phyloP scores from a whole-genome alignment of 2,113 vertebrate species.

The Trematomus loennbergii region DNA sequence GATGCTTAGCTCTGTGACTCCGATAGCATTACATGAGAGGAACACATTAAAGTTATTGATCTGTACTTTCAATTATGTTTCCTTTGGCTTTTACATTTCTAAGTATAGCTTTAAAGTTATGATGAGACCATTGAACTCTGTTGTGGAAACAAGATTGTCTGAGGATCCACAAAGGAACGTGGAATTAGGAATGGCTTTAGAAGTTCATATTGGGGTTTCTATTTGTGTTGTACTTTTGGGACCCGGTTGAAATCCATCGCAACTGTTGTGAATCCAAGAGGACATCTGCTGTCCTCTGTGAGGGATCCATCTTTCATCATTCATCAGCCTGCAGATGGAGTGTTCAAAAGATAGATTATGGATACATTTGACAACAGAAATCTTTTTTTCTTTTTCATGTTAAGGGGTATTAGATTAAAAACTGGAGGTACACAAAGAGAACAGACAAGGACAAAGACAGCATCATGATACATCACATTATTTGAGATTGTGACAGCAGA shows the following conservation, averaged over 20 bases:
- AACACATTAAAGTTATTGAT: background rate
- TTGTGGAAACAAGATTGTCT: background rate
- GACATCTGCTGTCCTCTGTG: background rate
- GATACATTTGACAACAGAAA: background rate
- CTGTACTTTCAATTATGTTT: background rate
- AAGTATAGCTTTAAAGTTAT: background rate
- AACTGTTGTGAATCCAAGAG: background rate
- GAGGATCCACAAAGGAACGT: background rate
- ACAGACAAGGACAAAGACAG: conserved; percentile 34
- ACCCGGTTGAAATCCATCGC: background rate
- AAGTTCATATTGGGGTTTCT: background rate
- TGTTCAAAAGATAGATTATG: background rate
- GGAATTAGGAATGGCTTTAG: background rate
- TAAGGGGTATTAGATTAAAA: background rate
- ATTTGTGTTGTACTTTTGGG: background rate
- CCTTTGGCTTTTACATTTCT: background rate
- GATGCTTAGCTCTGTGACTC: background rate
- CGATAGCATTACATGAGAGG: background rate
- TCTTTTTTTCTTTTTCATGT: background rate
- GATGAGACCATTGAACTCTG: background rate
- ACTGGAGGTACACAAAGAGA: background rate
- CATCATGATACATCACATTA: conserved; percentile 13
- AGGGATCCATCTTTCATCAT: background rate
- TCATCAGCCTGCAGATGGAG: background rate
- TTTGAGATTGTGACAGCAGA: conserved; percentile 37